Evolutionary conservation across 2,113 vertebrate genomes (phyloP).

Genomic region (Sprattus sprattus): DNA sequence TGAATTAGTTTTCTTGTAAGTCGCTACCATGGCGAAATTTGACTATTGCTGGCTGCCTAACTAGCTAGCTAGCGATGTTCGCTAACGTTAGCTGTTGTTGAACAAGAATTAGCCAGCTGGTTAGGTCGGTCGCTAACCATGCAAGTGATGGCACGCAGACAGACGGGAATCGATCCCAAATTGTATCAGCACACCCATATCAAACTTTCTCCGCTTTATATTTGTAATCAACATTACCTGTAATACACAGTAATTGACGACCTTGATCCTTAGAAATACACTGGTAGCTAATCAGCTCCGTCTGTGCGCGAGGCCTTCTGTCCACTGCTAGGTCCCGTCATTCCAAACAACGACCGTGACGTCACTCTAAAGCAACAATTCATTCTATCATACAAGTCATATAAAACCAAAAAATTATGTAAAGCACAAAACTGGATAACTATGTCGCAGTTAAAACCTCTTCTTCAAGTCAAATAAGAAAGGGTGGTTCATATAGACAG

Average conservation of each 20-base stretch:
- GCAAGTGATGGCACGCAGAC: constrained; percentile 40
- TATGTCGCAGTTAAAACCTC: background rate
- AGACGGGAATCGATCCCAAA: constrained; percentile 10
- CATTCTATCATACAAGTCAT: constrained; percentile 28
- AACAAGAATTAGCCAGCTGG: constrained; percentile 28
- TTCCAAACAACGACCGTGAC: constrained; percentile 71
- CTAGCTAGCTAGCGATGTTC: background rate
- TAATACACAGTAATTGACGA: constrained; percentile 45
- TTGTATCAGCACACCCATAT: background rate
- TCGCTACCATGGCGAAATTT: constrained; percentile 7
- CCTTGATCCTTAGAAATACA: constrained; percentile 58
- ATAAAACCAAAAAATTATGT: background rate
- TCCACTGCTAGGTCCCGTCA: constrained; percentile 60
- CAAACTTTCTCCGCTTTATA: background rate
- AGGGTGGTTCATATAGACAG: background rate
- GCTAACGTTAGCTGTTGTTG: constrained; percentile 19
- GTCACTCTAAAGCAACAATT: constrained; percentile 62
- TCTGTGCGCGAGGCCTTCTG: constrained; percentile 66
- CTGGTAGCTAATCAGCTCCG: constrained; percentile 50
- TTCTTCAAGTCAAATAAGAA: background rate
- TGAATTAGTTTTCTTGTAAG: constrained; percentile 14
- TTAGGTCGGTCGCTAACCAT: constrained; percentile 3
- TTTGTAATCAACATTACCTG: constrained; percentile 35
- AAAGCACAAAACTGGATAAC: background rate
- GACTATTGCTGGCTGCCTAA: background rate